Percentiles rank a stretch among this genome's conserved stretches.
Evolutionary conservation across 2,797 vertebrate genomes (phyloP).

Genomic region (Capromys pilorides): DNA sequence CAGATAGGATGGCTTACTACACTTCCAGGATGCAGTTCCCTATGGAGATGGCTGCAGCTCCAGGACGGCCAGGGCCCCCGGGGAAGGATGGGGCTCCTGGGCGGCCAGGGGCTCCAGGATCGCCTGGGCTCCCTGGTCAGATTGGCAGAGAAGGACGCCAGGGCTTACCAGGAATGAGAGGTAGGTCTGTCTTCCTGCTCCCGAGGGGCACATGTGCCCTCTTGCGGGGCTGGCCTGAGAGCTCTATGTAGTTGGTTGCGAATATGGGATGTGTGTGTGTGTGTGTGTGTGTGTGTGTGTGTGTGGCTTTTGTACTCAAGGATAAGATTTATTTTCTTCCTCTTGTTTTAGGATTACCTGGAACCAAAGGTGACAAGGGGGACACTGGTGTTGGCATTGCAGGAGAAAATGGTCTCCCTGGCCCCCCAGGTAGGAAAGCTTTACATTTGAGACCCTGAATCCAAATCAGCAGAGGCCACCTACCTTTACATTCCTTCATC

Average conservation of each 20-base stretch:
- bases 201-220: not conserved
- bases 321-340: not conserved
- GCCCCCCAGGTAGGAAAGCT: slow-evolving; percentile 90
- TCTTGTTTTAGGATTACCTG: slow-evolving; percentile 88
- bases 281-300: not conserved
- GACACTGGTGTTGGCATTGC: slow-evolving; percentile 93
- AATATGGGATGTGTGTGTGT: not conserved
- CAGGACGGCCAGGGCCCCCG: slow-evolving; percentile 94
- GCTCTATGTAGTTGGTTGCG: not conserved
- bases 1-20: slow-evolving; percentile 98
- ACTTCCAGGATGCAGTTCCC: slow-evolving; percentile 94
- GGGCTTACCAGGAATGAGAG: slow-evolving; percentile 91
- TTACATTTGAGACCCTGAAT: not conserved
- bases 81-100: slow-evolving; percentile 93
- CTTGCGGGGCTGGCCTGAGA: not conserved
- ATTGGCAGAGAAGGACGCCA: slow-evolving; percentile 94
- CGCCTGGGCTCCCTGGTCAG: slow-evolving; percentile 92
- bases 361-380: slow-evolving; percentile 92
- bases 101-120: slow-evolving; percentile 88
- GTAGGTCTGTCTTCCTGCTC: slow-evolving; percentile 81
- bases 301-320: not conserved
- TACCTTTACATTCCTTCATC: not conserved
- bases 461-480: not conserved
- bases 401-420: slow-evolving; percentile 94
- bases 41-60: slow-evolving; percentile 91